Evolutionary conservation across 2,888 invertebrate genomes (phyloP).

Genomic region (Phytoseiulus persimilis): DNA sequence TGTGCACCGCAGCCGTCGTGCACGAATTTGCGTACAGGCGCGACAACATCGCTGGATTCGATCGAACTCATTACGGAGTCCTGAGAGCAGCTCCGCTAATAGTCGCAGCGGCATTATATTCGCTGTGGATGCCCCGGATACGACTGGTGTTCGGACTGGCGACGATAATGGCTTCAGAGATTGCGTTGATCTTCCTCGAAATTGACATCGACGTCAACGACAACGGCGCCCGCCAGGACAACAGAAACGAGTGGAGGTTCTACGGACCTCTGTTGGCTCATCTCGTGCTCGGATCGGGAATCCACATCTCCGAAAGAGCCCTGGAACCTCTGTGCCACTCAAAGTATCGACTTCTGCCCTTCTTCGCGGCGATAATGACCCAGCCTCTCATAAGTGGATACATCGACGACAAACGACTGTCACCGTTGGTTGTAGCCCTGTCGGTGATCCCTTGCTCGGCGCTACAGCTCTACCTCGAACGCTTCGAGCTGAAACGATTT

Average conservation of each 20-base stretch:
- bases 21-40: slow-evolving; percentile 19
- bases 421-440: not conserved
- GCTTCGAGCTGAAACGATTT: not conserved
- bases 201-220: not conserved
- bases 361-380: not conserved
- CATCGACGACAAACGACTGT: not conserved
- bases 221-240: not conserved
- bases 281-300: not conserved
- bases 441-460: not conserved
- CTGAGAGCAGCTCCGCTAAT: slow-evolving; percentile 9
- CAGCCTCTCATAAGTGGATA: not conserved
- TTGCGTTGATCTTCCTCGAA: not conserved
- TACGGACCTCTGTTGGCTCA: slow-evolving; percentile 21
- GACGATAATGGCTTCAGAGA: slow-evolving; percentile 6
- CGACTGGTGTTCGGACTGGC: not conserved
- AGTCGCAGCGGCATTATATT: not conserved
- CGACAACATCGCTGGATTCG: not conserved
- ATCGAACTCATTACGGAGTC: not conserved
- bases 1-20: slow-evolving; percentile 5
- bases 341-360: not conserved
- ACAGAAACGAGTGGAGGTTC: slow-evolving; percentile 12
- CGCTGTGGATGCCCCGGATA: not conserved
- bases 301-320: not conserved
- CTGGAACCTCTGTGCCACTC: slow-evolving; percentile 7
- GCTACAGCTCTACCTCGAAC: not conserved